phyloP scores from a whole-genome alignment of 1,140 invertebrate genomes.

The Ericerus pela region DNA sequence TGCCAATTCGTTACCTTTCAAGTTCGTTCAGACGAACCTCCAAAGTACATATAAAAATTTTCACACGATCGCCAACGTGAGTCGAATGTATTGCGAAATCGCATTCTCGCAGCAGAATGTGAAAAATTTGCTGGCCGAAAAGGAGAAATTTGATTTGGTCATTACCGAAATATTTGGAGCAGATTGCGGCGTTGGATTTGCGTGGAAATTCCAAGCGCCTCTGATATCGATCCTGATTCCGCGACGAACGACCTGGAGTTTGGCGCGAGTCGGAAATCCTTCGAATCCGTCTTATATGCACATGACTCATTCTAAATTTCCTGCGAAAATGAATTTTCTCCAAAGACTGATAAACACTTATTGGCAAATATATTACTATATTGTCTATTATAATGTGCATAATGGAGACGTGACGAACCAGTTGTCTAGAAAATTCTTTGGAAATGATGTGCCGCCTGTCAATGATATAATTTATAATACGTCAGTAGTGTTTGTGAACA shows the following conservation, averaged over 20 bases:
- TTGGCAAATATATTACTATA: constrained; percentile 11
- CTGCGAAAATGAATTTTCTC: constrained; percentile 19
- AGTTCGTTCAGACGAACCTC: constrained; percentile 1
- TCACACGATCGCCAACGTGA: constrained; percentile 7
- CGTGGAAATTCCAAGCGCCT: constrained; percentile 31
- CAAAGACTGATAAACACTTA: constrained; percentile 18
- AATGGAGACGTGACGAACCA: constrained; percentile 9
- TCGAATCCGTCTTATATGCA: constrained; percentile 21
- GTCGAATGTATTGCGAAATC: background rate
- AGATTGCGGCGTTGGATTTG: constrained; percentile 23
- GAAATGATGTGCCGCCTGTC: constrained; percentile 30
- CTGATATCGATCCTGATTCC: constrained; percentile 40
- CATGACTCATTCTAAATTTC: constrained; percentile 11
- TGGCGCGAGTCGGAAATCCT: constrained; percentile 27
- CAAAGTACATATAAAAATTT: constrained; percentile 2
- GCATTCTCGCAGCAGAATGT: background rate
- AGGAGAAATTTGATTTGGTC: constrained; percentile 20
- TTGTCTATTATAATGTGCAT: background rate
- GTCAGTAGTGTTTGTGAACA: constrained; percentile 46
- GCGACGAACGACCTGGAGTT: constrained; percentile 42
- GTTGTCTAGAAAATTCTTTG: constrained; percentile 19
- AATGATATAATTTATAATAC: constrained; percentile 39
- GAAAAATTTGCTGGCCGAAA: constrained; percentile 11
- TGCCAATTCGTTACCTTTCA: background rate
- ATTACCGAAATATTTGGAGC: constrained; percentile 21